These are phyloP conservation scores for Cerastis rubricosa DNA, from an alignment of 2,888 invertebrate species.

Conservation along the genomic window DNA sequence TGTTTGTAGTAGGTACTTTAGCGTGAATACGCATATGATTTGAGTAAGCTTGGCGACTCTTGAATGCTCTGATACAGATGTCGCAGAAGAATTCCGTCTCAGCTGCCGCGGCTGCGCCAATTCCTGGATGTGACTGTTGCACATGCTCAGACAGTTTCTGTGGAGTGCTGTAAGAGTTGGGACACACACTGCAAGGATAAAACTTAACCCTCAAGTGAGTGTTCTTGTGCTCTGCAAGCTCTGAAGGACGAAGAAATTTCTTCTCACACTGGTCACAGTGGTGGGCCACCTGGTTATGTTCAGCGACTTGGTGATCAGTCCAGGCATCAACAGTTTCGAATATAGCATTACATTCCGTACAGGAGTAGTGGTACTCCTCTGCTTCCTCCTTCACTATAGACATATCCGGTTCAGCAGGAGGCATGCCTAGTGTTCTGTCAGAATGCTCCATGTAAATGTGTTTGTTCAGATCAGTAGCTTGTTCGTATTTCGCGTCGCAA, in stretches of 20 bases:
- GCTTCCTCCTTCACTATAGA: conserved; percentile 88
- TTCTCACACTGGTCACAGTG: conserved; percentile 92
- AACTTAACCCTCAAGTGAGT: conserved; percentile 92
- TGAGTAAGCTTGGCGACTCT: conserved; percentile 89
- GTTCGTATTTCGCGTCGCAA: conserved; percentile 90
- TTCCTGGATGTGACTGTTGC: conserved; percentile 87
- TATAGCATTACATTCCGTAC: conserved; percentile 91
- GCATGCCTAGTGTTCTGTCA: conserved; percentile 81
- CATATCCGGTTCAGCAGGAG: conserved; percentile 81
- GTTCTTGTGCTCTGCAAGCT: conserved; percentile 92
- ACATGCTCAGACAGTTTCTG: conserved; percentile 91
- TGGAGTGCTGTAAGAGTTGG: conserved; percentile 92
- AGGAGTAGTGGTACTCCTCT: conserved; percentile 90
- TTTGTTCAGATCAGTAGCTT: conserved; percentile 90
- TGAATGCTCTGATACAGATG: conserved; percentile 91
- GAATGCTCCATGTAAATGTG: conserved; percentile 91
- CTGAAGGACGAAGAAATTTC: conserved; percentile 91
- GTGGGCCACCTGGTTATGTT: conserved; percentile 89
- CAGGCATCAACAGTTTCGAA: conserved; percentile 90
- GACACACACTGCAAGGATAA: conserved; percentile 91
- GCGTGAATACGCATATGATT: conserved; percentile 90
- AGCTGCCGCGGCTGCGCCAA: conserved; percentile 70
- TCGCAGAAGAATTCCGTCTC: conserved; percentile 89
- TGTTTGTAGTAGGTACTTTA: conserved; percentile 88
- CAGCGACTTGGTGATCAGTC: conserved; percentile 90